Evolutionary conservation across 2,113 vertebrate genomes (phyloP).

Genomic region (Coreoperca whiteheadi): DNA sequence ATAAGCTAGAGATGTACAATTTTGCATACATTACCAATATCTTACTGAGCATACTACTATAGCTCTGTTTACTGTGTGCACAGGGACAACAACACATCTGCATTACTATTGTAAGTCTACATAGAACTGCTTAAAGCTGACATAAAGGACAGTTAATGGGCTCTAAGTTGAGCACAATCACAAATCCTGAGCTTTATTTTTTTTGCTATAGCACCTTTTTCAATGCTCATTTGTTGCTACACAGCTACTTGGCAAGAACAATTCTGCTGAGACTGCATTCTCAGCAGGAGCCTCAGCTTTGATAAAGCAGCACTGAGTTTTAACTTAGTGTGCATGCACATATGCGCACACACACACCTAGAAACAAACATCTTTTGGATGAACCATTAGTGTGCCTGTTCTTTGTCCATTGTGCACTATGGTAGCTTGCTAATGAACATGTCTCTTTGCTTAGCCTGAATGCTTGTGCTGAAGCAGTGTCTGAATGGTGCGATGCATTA

Average conservation of each 20-base stretch:
- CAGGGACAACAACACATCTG: conserved; percentile 11
- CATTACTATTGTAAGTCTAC: conserved; percentile 10
- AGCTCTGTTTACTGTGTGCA: conserved; percentile 12
- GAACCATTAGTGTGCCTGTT: conserved; percentile 60
- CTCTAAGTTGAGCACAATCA: conserved; percentile 27
- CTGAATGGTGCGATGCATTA: conserved; percentile 65
- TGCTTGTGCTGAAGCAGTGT: conserved; percentile 40
- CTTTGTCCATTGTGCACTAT: conserved; percentile 34
- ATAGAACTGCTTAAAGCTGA: conserved; percentile 23
- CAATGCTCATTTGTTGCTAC: conserved; percentile 48
- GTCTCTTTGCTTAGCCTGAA: conserved; percentile 62
- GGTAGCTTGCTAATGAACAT: conserved; percentile 66
- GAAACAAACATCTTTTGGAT: conserved; percentile 46
- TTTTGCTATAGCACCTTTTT: conserved; percentile 42
- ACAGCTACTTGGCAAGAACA: conserved; percentile 31
- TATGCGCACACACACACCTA: conserved; percentile 18
- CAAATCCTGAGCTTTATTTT: conserved; percentile 40
- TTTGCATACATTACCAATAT: conserved; percentile 17
- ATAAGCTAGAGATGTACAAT: conserved; percentile 2
- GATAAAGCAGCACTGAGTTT: conserved; percentile 58
- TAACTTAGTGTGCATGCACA: conserved; percentile 25
- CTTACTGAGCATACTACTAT: not conserved
- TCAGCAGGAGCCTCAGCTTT: conserved; percentile 55
- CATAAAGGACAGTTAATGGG: conserved; percentile 34
- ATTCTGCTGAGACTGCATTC: conserved; percentile 60